Base-by-base conservation (phyloP, 2,113 vertebrate species). In the Zosterops lateralis region DNA sequence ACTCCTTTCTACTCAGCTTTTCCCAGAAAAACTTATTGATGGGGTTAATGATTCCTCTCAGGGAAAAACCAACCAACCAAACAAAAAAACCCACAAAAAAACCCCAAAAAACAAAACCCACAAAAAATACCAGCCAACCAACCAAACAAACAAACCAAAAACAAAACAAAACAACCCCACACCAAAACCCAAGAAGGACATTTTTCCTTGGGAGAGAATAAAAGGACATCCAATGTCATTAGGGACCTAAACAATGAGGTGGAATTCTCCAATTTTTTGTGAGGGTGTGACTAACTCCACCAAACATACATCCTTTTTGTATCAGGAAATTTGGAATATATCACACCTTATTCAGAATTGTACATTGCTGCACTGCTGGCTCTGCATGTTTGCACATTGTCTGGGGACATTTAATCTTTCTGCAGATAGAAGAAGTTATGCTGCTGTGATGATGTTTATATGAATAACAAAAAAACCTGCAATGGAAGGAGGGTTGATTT, bases 371-470 rank as follows among this genome's bases (percentile, higher is more conserved):
- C 29, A 4, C 22, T 28, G 3, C 17, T 38, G 36, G 5, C n/a
- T 53, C 9, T 74, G 32, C 6, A 1, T 10, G 9, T 26, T 25
- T 77, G 60, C 72, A 17, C 28, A 3, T 4, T 56, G n/a, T 32
- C 18, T 60, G 44, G 19, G n/a, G 31, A 9, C 42, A 21, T 68
- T 72, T 20, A 11, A 24, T 16, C 5, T 38, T 76, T 54, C 40
- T 89, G 36, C 10, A 38, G 19, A 29, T 2, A 44, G 22, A 44
- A 34, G 26, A 51, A 34, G 57, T 12, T 3, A 3, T 47, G 34
- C 18, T 70, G 36, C 10, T 64, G 0, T 36, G 32, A 10, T 12
- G 15, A 2, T 19, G 7, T 3, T 17, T 4, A 8, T 36, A 25
- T n/a, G 31, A 47, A 32, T 34, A 38, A 62, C 53, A 36, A 11